Base-by-base conservation (phyloP, 2,797 vertebrate genomes). In the Rhinogobio ventralis region DNA sequence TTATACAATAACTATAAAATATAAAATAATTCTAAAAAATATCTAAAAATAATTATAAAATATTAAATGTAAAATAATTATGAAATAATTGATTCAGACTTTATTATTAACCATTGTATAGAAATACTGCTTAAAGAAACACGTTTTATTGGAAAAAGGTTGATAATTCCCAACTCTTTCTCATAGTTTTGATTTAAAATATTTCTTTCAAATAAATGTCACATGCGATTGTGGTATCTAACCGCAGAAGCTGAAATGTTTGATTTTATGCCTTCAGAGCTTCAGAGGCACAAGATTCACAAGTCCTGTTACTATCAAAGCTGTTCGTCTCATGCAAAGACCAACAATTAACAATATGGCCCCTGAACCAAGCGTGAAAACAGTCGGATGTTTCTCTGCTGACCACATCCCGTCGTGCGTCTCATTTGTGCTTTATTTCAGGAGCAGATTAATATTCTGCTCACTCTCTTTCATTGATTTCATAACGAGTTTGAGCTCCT, bases 401-500 rank as follows among this genome's bases (percentile, higher is more conserved):
- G n/a, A 28, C 11, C 57, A 7, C 6, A 6, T 20, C 19, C 49
- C 5, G 17, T 19, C 67, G 20, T 3, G 1, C 5, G 2, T 20
- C 25, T 33, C 71, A 7, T 51, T 30, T 10, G 8, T 51, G 25
- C 25, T 51, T 51, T 30, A 51, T 51, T 51, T 30, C 72, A 60
- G 72, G 69, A 83, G 66, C 64, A 86, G 92, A 93, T 93, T 94
- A 92, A 93, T 95, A 95, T 95, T 92, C 93, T 91, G 91, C 89
- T 91, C 92, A 90, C 90, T 86, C 91, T 94, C 93, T 94, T 91
- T 91, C 92, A 94, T 94, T 89, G 91, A 94, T 95, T 95, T 93
- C 93, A 93, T 94, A 94, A 93, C 91, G 91, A 90, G 1, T 85
- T 87, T 46, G 60, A 86, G 91, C 89, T 92, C 92, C 92, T 92